Conservation (phyloP, 53 echinoderm and acorn worm species). For the Stichopus horrens region DNA sequence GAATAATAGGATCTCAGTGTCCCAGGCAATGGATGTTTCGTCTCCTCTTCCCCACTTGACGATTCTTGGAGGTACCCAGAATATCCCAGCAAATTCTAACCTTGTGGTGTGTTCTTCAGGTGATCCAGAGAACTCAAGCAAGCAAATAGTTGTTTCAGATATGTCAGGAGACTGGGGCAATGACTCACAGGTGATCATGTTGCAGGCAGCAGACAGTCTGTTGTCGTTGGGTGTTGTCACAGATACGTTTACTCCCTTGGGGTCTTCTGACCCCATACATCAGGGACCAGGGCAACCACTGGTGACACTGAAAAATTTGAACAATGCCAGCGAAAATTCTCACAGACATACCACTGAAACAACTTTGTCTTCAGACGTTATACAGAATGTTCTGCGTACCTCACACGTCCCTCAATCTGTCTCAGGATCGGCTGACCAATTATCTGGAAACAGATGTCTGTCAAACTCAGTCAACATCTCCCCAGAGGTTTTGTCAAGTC, state of each 20-base stretch:
- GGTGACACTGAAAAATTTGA: neutral
- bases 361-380: neutral
- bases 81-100: neutral
- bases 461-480: neutral
- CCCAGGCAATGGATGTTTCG: neutral
- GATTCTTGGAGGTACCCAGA: neutral
- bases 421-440: neutral
- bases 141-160: neutral
- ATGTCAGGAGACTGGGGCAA: neutral
- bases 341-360: neutral
- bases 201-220: conserved; percentile 25
- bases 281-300: neutral
- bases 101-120: neutral
- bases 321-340: no score
- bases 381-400: neutral
- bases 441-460: neutral
- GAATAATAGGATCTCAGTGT: neutral
- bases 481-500: neutral
- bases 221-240: neutral
- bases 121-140: neutral
- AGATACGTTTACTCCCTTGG: neutral
- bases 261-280: neutral
- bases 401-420: neutral
- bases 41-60: neutral
- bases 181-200: conserved; percentile 5